A percentile compares a stretch with the other conserved stretches of the same genome.
phyloP scores from a whole-genome alignment of 2,797 vertebrate genomes.

The Otolemur crassicaudatus region DNA sequence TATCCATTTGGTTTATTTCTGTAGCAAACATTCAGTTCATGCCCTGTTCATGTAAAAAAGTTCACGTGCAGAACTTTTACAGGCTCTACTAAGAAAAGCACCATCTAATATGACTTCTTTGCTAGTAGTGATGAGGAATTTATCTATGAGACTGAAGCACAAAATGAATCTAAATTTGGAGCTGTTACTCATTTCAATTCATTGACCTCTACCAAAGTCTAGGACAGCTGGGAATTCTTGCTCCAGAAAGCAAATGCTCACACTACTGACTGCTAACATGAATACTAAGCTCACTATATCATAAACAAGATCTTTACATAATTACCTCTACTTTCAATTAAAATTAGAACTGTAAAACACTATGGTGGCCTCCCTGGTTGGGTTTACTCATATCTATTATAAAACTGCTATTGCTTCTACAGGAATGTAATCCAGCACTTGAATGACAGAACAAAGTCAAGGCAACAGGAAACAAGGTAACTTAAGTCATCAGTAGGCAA shows the following conservation, averaged over 20 bases:
- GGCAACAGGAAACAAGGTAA: not conserved
- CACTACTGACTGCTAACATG: not conserved
- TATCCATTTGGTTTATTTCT: conserved; percentile 53
- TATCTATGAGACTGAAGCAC: not conserved
- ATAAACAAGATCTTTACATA: conserved; percentile 1
- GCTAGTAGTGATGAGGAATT: not conserved
- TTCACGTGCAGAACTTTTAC: conserved; percentile 49
- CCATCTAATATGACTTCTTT: conserved; percentile 53
- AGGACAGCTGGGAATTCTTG: conserved; percentile 27
- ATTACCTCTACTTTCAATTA: not conserved
- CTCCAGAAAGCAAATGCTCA: not conserved
- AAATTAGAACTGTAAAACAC: conserved; percentile 34
- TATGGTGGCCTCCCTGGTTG: not conserved
- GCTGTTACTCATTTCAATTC: conserved; percentile 23
- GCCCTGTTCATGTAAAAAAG: not conserved
- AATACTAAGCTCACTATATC: not conserved
- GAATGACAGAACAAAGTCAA: not conserved
- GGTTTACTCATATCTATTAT: conserved; percentile 19
- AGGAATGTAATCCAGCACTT: not conserved
- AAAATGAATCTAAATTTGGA: conserved; percentile 49
- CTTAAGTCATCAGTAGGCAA: not conserved
- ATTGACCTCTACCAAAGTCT: not conserved
- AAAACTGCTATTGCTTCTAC: conserved; percentile 20
- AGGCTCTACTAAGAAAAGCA: conserved; percentile 47
- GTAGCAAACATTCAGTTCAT: conserved; percentile 15